Base-by-base conservation (phyloP, 35 echinoderm and acorn worm genomes). In the Lytechinus pictus region DNA sequence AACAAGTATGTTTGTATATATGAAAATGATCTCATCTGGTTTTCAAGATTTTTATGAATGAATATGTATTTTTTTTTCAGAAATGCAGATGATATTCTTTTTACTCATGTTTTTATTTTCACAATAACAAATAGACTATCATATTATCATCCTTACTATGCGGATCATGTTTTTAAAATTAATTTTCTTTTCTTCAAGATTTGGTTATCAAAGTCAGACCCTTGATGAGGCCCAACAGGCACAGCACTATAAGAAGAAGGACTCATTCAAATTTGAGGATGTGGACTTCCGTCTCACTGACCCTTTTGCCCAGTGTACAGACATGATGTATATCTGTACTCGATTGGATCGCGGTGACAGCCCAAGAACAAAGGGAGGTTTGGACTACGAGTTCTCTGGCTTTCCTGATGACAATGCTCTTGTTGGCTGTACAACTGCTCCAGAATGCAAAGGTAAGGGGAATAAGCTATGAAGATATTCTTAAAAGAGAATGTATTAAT, bases 371-470 rank as follows among this genome's bases (percentile, higher is more conserved):
- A 57, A 55, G 10, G 92, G 95, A 51, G 71, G 87, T 92, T 91
- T 97, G 8, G 91, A 92, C 52, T 96, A 96, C 52, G 90, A 91
- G 21, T 97, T 95, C 54, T 27, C 19, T 52, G 96, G 88, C 6
- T 94, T 86, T 54, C 97, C 97, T 27, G 87, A 92, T 19, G 94
- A 96, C n/a, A 54, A 29, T 9, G 97, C 96, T 28, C 86, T 97
- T 7, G 96, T 96, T 95, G 96, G 96, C 61, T 97, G 97, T 95
- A 94, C 94, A 95, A 93, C 92, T 72, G 90, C 96, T 53, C 87
- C 94, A 86, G 92, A 96, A 9, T 97, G 97, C 91, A 95, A 95
- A 97, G 97, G 97, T 97, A 94, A 55, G 53, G 53, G 21, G 27
- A 19, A 90, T 28, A 33, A 24, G 66, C 66, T 24, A 79, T 79